Evolutionary conservation across 2,113 vertebrate species (phyloP).

Genomic region (Platycercus adscitus): DNA sequence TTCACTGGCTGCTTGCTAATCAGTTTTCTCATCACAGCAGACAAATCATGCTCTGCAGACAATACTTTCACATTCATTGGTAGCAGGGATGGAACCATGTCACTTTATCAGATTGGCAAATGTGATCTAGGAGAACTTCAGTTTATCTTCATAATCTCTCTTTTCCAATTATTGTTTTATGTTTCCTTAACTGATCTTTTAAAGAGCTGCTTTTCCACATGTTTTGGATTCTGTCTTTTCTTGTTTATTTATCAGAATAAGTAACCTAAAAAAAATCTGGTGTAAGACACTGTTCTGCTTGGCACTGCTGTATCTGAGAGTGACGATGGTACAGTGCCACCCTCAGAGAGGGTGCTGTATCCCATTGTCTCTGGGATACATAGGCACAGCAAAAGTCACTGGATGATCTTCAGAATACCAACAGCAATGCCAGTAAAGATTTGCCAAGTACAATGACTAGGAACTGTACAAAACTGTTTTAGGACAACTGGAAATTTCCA

Average conservation of each 20-base stretch:
- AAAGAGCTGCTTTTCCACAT: not conserved
- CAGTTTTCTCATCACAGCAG: not conserved
- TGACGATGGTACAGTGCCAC: not conserved
- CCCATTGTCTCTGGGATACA: not conserved
- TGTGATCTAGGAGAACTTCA: not conserved
- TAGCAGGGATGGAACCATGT: not conserved
- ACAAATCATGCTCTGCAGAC: not conserved
- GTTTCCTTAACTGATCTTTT: not conserved
- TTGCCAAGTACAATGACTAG: not conserved
- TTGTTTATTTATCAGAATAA: not conserved
- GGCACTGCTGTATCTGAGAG: not conserved
- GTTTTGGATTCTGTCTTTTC: not conserved
- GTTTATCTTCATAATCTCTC: not conserved
- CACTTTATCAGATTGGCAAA: not conserved
- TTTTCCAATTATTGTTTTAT: not conserved
- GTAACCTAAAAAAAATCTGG: not conserved
- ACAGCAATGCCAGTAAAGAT: conserved; percentile 10
- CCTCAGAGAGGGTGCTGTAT: not conserved
- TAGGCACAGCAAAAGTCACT: not conserved
- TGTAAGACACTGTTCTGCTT: not conserved
- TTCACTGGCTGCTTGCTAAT: conserved; percentile 15
- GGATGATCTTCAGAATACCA: not conserved
- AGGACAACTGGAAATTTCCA: conserved; percentile 12
- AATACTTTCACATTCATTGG: not conserved
- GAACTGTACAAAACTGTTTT: not conserved